A percentile compares a stretch with the other conserved stretches of the same genome.
Evolutionary conservation across 2,797 vertebrate species (phyloP).

Genomic region (Columba guinea): DNA sequence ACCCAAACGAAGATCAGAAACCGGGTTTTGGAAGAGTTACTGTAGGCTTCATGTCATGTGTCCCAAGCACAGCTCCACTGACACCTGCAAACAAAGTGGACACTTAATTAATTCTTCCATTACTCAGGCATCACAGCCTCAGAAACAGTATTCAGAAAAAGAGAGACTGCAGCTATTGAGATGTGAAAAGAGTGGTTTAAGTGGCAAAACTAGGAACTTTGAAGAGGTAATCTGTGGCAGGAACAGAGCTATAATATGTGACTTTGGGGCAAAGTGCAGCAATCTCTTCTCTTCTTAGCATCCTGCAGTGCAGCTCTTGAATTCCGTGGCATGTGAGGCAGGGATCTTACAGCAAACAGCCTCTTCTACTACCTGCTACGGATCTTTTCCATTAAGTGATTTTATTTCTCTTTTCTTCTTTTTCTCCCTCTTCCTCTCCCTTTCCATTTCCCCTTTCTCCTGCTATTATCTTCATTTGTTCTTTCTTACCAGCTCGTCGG

Average conservation of each 20-base stretch:
- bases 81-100: background rate
- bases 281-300: background rate
- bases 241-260: background rate
- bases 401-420: background rate
- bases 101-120: background rate
- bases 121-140: background rate
- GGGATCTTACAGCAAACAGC: background rate
- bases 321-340: background rate
- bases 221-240: background rate
- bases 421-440: background rate
- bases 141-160: background rate
- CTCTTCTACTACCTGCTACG: background rate
- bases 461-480: background rate
- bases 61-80: background rate
- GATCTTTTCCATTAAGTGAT: background rate
- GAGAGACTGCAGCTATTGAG: background rate
- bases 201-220: background rate
- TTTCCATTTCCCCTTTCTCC: background rate
- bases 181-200: background rate
- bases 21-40: background rate
- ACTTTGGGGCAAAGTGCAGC: background rate
- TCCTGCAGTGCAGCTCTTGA: background rate
- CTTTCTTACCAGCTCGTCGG: conserved; percentile 79
- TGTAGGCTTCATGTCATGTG: background rate
- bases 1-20: background rate